Base-by-base conservation (phyloP, 1,140 invertebrate genomes). In the Drosophila takahashii region DNA sequence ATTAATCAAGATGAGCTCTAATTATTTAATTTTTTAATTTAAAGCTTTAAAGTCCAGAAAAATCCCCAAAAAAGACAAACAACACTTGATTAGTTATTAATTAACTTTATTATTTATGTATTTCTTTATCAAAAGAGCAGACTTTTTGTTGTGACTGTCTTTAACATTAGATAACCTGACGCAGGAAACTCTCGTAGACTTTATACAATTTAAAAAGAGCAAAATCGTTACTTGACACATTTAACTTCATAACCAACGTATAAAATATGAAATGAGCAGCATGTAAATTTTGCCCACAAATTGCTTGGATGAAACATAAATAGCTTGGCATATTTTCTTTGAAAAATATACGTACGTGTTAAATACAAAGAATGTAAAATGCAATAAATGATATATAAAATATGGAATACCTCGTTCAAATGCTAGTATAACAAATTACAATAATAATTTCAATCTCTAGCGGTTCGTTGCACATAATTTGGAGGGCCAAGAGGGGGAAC, bases 61-160 rank as follows among this genome's bases (percentile, higher is more conserved):
- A 1, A 7, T 29, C 5, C 27, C 27, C 27, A 29, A 29, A 0
- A 1, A 7, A 29, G 27, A 32, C 29, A 32, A 9, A 32, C 29
- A 32, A 9, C 29, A 32, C 7, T n/a, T 3, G 15, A 15, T 36
- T 41, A 59, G 65, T 66, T 81, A 59, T 44, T 62, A 61, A 56
- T 79, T 71, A 37, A 64, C 51, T 86, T 81, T 81, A 86, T 81
- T 84, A 76, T 29, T 77, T 45, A 45, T 81, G 61, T 41, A 42
- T 80, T 70, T 81, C 16, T 87, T 86, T 76, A 87, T 75, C 60
- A 83, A 86, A 81, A 79, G 74, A 87, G 67, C 81, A 86, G 79
- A 81, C 74, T 79, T 84, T 85, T 58, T 58, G 36, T 67, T 80
- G 60, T 71, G 44, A 66, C 54, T 64, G 62, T 77, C 81, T 66